Percentiles rank a stretch among this genome's conserved stretches.
phyloP scores from a whole-genome alignment of 2,113 vertebrate species.

The Campylomormyrus tamandua region DNA sequence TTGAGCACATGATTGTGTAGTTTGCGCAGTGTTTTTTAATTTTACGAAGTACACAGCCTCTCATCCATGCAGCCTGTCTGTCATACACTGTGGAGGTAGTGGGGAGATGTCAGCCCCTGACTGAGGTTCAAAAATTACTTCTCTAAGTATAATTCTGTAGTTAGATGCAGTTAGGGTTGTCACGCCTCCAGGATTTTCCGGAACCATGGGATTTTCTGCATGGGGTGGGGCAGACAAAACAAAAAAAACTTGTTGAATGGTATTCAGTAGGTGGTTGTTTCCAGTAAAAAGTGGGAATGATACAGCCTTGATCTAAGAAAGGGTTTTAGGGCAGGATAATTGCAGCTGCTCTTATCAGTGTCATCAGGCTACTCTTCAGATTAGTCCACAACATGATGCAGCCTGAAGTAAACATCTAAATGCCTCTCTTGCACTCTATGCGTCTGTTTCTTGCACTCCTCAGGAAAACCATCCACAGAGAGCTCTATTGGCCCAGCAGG shows the following conservation, averaged over 20 bases:
- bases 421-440: neutral
- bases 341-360: neutral
- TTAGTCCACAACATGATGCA: neutral
- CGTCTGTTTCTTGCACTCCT: neutral
- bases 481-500: constrained; percentile 86
- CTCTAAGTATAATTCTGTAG: neutral
- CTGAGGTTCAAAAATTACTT: neutral
- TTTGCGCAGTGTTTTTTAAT: neutral
- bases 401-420: neutral
- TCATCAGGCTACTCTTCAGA: neutral
- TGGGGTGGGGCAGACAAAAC: no score
- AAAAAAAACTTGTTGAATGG: neutral
- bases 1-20: neutral
- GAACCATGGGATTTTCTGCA: neutral
- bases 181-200: neutral
- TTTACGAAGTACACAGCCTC: neutral
- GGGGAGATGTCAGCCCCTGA: neutral
- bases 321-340: neutral
- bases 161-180: neutral
- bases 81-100: neutral
- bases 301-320: neutral
- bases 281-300: neutral
- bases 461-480: constrained; percentile 91
- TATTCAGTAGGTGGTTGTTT: neutral
- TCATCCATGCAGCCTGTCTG: neutral